phyloP scores from a whole-genome alignment of 2,888 invertebrate genomes.

The Chalcis sispes region DNA sequence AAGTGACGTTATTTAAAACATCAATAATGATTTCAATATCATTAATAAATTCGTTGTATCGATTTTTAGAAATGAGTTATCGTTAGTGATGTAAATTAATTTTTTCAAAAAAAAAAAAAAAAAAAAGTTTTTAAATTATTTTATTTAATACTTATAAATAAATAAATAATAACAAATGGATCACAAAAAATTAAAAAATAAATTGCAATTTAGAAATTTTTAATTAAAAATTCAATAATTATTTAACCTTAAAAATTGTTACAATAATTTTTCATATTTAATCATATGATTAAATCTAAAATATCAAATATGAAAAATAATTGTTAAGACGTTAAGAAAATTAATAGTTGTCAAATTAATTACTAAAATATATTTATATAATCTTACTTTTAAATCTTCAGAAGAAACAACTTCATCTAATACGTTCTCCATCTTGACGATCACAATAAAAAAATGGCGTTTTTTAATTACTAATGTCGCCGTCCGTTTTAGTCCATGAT shows the following conservation, averaged over 20 bases:
- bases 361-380: constrained; percentile 3
- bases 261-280: constrained; percentile 22
- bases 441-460: constrained; percentile 45
- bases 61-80: constrained; percentile 48
- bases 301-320: not conserved
- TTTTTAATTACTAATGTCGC: constrained; percentile 43
- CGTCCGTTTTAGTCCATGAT: not conserved
- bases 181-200: too few relatives aligned
- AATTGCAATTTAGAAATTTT: too few relatives aligned
- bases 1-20: constrained; percentile 2
- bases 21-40: constrained; percentile 7
- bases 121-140: not conserved
- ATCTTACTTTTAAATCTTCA: constrained; percentile 87
- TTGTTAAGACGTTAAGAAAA: not conserved
- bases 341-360: not conserved
- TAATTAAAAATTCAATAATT: constrained; percentile 26
- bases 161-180: not conserved
- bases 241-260: constrained; percentile 42
- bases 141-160: not conserved
- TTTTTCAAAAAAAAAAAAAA: not conserved
- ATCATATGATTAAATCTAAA: not conserved
- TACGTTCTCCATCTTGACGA: constrained; percentile 84
- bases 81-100: constrained; percentile 3
- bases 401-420: constrained; percentile 88
- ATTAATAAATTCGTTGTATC: constrained; percentile 28